These are phyloP conservation scores for Mormyrus lacerda DNA, from an alignment of 2,113 vertebrate genomes.

Conservation along the genomic window DNA sequence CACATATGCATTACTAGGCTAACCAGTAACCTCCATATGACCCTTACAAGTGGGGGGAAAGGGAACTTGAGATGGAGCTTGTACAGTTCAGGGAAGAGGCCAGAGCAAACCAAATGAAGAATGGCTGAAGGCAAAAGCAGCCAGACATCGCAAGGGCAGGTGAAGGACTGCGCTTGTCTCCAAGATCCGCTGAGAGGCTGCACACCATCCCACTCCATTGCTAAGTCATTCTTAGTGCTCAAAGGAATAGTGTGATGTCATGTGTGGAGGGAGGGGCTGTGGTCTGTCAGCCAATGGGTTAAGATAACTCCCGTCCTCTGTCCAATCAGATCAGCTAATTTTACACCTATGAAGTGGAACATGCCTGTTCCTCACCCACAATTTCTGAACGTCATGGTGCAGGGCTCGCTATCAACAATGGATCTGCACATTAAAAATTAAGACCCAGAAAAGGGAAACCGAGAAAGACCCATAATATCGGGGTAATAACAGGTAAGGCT, in stretches of 20 bases:
- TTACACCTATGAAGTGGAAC: background rate
- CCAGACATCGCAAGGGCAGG: background rate
- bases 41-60: background rate
- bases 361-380: background rate
- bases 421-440: background rate
- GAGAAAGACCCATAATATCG: background rate
- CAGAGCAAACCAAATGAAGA: background rate
- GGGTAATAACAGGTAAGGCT: background rate
- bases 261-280: background rate
- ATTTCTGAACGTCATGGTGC: background rate
- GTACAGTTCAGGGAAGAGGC: background rate
- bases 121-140: background rate
- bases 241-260: conserved; percentile 4
- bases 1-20: background rate
- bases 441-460: background rate
- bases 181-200: background rate
- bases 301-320: background rate
- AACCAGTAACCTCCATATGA: background rate
- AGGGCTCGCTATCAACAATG: background rate
- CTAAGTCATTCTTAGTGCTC: background rate
- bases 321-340: background rate
- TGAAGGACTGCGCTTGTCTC: background rate
- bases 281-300: background rate
- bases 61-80: background rate
- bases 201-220: background rate